phyloP scores from a whole-genome alignment of 1,140 invertebrate species.

The Brachionus paranguensis region DNA sequence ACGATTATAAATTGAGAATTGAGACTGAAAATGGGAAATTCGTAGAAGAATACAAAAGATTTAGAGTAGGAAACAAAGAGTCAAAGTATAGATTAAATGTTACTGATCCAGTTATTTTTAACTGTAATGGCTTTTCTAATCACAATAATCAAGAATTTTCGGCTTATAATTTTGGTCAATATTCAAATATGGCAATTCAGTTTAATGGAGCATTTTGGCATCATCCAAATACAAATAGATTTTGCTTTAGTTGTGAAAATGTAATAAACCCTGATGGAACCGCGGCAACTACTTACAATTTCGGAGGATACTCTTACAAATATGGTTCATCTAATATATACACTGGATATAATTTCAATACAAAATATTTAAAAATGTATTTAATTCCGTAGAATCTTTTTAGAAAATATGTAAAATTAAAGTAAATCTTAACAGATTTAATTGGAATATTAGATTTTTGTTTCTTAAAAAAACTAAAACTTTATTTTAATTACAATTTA shows the following conservation, averaged over 20 bases:
- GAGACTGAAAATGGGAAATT: neutral
- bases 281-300: too few relatives aligned
- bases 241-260: neutral
- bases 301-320: too few relatives aligned
- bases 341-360: too few relatives aligned
- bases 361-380: too few relatives aligned
- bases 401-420: too few relatives aligned
- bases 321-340: too few relatives aligned
- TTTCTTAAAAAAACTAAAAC: too few relatives aligned
- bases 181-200: neutral
- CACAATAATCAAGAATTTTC: neutral
- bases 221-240: neutral
- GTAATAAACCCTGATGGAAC: too few relatives aligned
- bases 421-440: too few relatives aligned
- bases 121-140: neutral
- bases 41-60: neutral
- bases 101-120: neutral
- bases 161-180: neutral
- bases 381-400: too few relatives aligned
- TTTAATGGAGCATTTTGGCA: neutral
- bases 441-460: too few relatives aligned
- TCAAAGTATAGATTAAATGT: neutral
- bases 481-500: too few relatives aligned
- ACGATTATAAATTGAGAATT: slow-evolving; percentile 21
- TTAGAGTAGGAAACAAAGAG: neutral